phyloP scores from a whole-genome alignment of 2,113 vertebrate genomes.

The Pavo muticus region DNA sequence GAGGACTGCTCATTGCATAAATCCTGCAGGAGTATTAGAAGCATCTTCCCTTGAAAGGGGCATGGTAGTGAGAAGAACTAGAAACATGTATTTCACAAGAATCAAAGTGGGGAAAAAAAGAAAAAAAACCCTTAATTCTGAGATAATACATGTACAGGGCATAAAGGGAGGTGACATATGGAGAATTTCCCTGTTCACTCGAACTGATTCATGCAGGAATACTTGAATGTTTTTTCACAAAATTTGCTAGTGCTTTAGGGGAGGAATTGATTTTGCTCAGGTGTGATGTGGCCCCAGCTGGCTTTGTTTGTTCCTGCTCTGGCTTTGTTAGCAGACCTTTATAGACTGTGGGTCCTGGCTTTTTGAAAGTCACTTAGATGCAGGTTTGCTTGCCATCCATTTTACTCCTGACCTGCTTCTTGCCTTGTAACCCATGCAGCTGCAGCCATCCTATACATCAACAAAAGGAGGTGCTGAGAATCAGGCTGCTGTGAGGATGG shows the following conservation, averaged over 20 bases:
- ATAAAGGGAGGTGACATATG: not conserved
- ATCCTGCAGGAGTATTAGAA: not conserved
- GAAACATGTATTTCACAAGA: not conserved
- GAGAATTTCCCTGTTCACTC: not conserved
- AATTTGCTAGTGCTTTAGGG: not conserved
- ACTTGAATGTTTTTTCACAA: not conserved
- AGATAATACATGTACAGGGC: not conserved
- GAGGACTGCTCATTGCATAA: constrained; percentile 28
- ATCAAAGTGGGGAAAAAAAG: not conserved
- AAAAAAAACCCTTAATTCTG: not conserved
- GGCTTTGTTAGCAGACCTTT: not conserved
- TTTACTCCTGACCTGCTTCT: not conserved
- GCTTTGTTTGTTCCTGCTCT: not conserved
- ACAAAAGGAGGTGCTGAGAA: not conserved
- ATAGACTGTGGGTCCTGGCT: not conserved
- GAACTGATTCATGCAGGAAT: not conserved
- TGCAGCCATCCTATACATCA: accelerated
- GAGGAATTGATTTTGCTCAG: not conserved
- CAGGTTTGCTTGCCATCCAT: not conserved
- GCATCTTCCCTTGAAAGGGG: not conserved
- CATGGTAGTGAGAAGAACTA: not conserved
- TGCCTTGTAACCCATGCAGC: not conserved
- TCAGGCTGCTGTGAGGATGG: not conserved
- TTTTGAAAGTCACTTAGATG: not conserved
- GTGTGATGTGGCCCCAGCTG: not conserved